Conservation (phyloP, 2,888 invertebrate species). For the Polia nebulosa region DNA sequence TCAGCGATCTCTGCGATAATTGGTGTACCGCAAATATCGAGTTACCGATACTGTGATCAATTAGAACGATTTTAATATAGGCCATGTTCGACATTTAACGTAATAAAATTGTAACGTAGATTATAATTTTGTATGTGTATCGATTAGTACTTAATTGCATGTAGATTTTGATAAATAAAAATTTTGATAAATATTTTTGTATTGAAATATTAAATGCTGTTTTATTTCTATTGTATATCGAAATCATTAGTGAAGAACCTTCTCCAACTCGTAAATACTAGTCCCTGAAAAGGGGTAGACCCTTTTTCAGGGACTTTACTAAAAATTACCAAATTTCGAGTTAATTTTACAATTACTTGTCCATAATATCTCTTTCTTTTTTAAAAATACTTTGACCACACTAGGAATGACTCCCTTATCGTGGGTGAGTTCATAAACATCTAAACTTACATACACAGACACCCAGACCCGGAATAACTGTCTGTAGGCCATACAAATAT, state of each 20-base stretch:
- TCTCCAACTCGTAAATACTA: no score
- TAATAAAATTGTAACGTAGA: conserved; percentile 62
- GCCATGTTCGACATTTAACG: conserved; percentile 65
- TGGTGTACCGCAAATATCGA: conserved; percentile 63
- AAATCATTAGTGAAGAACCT: neutral
- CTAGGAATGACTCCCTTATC: no score
- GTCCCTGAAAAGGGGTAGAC: no score
- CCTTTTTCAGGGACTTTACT: neutral
- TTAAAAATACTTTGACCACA: no score
- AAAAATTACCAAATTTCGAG: no score
- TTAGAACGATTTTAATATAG: conserved; percentile 72
- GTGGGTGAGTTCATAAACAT: no score
- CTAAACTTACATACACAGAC: no score
- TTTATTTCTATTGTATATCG: conserved; percentile 25
- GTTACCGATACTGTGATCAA: conserved; percentile 85
- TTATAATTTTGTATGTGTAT: conserved; percentile 62
- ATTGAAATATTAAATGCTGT: conserved; percentile 61
- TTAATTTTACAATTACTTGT: no score
- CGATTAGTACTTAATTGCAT: conserved; percentile 55
- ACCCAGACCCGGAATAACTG: no score
- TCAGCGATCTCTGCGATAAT: conserved; percentile 63
- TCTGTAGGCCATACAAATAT: no score
- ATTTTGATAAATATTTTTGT: conserved; percentile 68
- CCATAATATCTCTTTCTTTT: no score
- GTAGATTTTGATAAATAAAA: conserved; percentile 58